Evolutionary conservation across 2,797 vertebrate genomes (phyloP).

Genomic region (Paratrypauchen microcephalus): DNA sequence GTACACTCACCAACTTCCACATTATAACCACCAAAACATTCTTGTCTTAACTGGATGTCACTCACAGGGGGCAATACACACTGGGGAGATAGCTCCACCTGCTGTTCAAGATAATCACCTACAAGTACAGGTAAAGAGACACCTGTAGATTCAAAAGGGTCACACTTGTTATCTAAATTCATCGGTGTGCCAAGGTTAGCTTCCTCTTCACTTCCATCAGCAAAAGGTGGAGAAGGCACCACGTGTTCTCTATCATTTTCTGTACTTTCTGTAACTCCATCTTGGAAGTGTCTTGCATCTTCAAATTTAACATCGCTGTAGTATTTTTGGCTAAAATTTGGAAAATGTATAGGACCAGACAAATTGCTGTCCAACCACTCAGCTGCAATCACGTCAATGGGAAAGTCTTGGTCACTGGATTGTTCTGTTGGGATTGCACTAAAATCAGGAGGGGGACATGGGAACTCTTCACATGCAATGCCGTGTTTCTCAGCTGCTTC

Average conservation of each 20-base stretch:
- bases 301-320: conserved; percentile 3
- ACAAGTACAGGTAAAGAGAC: background rate
- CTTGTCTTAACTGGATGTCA: background rate
- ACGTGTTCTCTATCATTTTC: background rate
- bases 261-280: background rate
- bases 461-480: conserved; percentile 16
- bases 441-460: background rate
- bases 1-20: background rate
- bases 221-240: background rate
- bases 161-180: background rate
- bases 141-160: background rate
- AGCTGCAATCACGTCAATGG: conserved; percentile 21
- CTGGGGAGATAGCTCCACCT: background rate
- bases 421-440: conserved; percentile 26
- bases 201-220: background rate
- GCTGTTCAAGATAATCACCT: background rate
- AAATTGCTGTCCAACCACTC: conserved; percentile 32
- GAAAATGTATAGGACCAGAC: conserved; percentile 29
- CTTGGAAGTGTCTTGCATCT: background rate
- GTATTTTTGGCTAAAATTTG: conserved; percentile 24
- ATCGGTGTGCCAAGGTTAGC: background rate
- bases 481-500: conserved; percentile 20
- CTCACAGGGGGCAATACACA: background rate
- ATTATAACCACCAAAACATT: background rate
- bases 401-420: conserved; percentile 24